Base-by-base conservation (phyloP, 2,113 vertebrate species). In the Melospiza georgiana region DNA sequence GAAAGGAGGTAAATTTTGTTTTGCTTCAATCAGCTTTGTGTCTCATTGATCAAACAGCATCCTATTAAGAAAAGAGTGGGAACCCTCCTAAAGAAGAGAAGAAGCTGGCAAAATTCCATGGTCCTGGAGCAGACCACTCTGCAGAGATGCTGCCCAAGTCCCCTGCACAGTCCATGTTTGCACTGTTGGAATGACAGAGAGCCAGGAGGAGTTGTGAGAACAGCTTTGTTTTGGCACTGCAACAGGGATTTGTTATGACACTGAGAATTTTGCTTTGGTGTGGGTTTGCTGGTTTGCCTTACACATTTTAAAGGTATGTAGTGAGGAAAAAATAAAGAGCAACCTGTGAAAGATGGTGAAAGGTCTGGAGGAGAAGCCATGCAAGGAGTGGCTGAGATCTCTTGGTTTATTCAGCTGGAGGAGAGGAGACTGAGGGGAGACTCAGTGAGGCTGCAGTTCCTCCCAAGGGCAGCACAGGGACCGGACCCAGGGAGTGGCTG, bases 401-500 rank as follows among this genome's bases (percentile, higher is more conserved):
- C 69, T 15, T 67, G 61, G 4, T 39, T 66, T 61, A 21, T 46
- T 39, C 33, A 75, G 39, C 46, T 39, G 77, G 44, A 28, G 55
- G 23, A 39, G 54, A 23, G 31, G 37, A 57, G 75, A 12, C 43
- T 72, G 58, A 88, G 58, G 25, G 12, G 15, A 57, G 10, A 25
- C 20, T 87, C 41, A 15, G 1, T 0, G 2, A 30, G 35, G 37
- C 59, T 81, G 44, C 52, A 59, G 22, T 10, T 73, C 25, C 51
- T 63, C 20, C 11, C 0, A 1, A 78, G 41, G 33, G 15, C 48
- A 62, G 39, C 2, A 0, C 66, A 44, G 28, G 39, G 39, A 35
- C 72, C 52, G 54, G 31, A 52, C 18, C 22, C 22, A 22, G 39
- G 46, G 21, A n/a, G 35, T 0, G 2, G 41, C 48, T 69, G 55